Evolutionary conservation across 1,140 invertebrate genomes (phyloP), one percentile per base, ranked within the genome.

Genomic region (Subanguina moxae): DNA sequence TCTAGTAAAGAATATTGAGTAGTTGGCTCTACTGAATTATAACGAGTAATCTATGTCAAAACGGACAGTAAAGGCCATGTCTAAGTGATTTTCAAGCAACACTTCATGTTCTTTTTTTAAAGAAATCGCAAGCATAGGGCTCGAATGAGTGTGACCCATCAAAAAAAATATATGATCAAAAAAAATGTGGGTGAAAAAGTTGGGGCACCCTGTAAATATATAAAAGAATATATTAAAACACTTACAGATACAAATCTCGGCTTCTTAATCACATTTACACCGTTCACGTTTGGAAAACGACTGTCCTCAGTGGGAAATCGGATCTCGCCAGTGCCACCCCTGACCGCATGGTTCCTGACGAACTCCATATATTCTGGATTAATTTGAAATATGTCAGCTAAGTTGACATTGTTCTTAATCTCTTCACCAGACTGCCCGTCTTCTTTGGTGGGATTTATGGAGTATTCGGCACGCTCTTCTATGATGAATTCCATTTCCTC

Each of bases 311-410:
- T 30, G 3, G 58, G 58, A 25, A 61, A 61, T 21, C 38, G 28
- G 28, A 61, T 61, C 13, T 30, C 58, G 13, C 58, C 58, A 19
- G 58, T 61, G 13, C 58, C 58, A 61, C 58, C 58, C 27, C 38
- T 61, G 13, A 61, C 58, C 3, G 58, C 58, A 21, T 61, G 58
- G 13, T 43, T 30, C 28, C 58, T 19, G 19, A 61, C 58, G 27
- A 61, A 61, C 19, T 61, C 58, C 58, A 61, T 19, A n/a, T 61
- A 61, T n/a, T 61, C 58, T 13, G 58, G 28, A 30, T 30, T 30
- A 8, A 61, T 43, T 21, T 61, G 58, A 30, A 61, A 61, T 3
- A 61, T 61, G n/a, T 61, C 58, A 3, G 58, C 58, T 13, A 61
- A 43, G 28, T 61, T 61, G n/a, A 52, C 48, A 25, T 52, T 19